Conservation (phyloP, 2,888 invertebrate genomes). For the Dinocampus coccinellae region DNA sequence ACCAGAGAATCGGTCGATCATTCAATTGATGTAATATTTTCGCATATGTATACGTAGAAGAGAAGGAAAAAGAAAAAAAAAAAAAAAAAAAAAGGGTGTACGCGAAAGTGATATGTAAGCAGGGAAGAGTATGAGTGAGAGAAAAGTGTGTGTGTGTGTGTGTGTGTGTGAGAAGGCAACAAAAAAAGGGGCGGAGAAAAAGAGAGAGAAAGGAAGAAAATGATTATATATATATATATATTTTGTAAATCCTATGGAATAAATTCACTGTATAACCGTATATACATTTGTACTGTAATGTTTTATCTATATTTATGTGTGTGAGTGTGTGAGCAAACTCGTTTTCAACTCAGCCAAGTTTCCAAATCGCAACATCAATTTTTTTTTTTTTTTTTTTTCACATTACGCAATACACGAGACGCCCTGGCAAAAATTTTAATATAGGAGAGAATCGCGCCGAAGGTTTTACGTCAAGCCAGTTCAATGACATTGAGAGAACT, state of each 20-base stretch:
- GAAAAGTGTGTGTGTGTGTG: constrained; percentile 6
- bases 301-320: constrained; percentile 20
- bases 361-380: constrained; percentile 40
- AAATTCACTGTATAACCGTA: constrained; percentile 18
- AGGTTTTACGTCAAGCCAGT: constrained; percentile 31
- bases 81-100: background rate
- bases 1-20: background rate
- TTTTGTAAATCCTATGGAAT: constrained; percentile 22
- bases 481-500: constrained; percentile 33
- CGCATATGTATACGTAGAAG: background rate
- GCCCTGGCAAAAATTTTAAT: constrained; percentile 29
- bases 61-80: no score
- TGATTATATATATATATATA: background rate
- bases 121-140: background rate
- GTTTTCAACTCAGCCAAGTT: constrained; percentile 39
- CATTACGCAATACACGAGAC: constrained; percentile 35
- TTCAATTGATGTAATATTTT: background rate
- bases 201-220: constrained; percentile 1
- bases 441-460: constrained; percentile 20
- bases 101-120: background rate
- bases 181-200: background rate
- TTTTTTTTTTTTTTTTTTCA: no score
- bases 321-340: constrained; percentile 28
- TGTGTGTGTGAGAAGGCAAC: constrained; percentile 12
- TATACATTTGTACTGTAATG: constrained; percentile 21